phyloP scores from a whole-genome alignment of 1,140 invertebrate species.

The Drosophila serrata region DNA sequence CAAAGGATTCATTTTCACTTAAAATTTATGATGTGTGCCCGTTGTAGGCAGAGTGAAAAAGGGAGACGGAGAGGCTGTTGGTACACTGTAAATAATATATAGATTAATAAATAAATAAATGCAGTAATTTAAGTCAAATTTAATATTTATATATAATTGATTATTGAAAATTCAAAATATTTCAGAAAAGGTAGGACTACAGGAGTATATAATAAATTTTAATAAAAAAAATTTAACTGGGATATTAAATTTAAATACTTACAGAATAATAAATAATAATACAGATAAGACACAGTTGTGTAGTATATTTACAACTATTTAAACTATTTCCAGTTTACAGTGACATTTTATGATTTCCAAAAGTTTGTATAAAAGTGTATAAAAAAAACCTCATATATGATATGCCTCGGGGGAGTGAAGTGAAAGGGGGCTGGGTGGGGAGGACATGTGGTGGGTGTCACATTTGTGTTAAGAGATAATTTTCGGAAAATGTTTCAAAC shows the following conservation, averaged over 20 bases:
- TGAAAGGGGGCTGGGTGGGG: background rate
- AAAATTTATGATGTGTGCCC: conserved; percentile 78
- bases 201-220: too few relatives aligned
- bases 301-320: too few relatives aligned
- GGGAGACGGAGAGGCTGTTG: conserved; percentile 12
- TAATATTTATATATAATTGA: too few relatives aligned
- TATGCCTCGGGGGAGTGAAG: conserved; percentile 26
- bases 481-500: conserved; percentile 73
- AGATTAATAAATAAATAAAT: too few relatives aligned
- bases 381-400: conserved; percentile 8
- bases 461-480: conserved; percentile 82
- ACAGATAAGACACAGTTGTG: too few relatives aligned
- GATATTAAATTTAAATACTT: too few relatives aligned
- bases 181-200: too few relatives aligned
- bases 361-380: background rate
- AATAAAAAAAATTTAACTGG: too few relatives aligned
- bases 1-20: conserved; percentile 84
- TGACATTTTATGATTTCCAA: too few relatives aligned
- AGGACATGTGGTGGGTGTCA: conserved; percentile 66
- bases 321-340: background rate
- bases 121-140: background rate
- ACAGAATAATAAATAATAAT: too few relatives aligned
- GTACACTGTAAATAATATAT: conserved; percentile 1
- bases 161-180: too few relatives aligned
- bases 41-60: background rate